Conservation (phyloP, 2,888 invertebrate species). For the Platypus cylindrus region DNA sequence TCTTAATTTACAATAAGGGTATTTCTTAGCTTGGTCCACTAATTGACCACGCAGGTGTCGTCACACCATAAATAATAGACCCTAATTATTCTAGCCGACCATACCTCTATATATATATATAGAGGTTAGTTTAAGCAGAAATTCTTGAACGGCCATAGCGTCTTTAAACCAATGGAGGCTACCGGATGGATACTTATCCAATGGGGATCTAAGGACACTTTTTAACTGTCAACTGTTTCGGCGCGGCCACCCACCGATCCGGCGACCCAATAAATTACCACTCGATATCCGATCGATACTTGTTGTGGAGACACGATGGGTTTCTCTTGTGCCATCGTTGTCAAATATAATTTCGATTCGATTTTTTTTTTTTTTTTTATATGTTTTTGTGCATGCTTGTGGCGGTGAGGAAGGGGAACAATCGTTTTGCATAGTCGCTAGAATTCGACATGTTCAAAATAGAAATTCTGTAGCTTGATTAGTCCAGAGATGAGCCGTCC, state of each 20-base stretch:
- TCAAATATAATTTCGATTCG: background rate
- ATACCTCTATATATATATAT: constrained; percentile 11
- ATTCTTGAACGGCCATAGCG: constrained; percentile 24
- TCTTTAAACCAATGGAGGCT: constrained; percentile 36
- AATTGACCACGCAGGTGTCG: constrained; percentile 10
- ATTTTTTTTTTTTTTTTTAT: no score
- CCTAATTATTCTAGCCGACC: constrained; percentile 7
- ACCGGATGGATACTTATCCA: constrained; percentile 38
- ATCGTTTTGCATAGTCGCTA: no score
- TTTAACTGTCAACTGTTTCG: constrained; percentile 36
- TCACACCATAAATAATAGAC: constrained; percentile 7
- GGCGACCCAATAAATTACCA: constrained; percentile 34
- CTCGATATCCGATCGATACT: constrained; percentile 26
- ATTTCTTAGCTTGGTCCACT: no score
- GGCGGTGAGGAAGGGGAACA: no score
- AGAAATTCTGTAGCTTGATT: no score
- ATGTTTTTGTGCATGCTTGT: no score
- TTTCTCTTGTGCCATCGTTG: constrained; percentile 6
- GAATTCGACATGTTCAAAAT: no score
- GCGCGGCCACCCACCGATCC: constrained; percentile 34
- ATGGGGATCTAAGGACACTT: constrained; percentile 37
- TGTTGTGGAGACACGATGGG: constrained; percentile 4
- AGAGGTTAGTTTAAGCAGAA: constrained; percentile 7
- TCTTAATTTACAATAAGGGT: no score
- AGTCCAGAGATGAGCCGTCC: no score